Evolutionary conservation across 2,797 vertebrate genomes (phyloP), one percentile per base, ranked within the genome.

Genomic region (Chromis chromis): DNA sequence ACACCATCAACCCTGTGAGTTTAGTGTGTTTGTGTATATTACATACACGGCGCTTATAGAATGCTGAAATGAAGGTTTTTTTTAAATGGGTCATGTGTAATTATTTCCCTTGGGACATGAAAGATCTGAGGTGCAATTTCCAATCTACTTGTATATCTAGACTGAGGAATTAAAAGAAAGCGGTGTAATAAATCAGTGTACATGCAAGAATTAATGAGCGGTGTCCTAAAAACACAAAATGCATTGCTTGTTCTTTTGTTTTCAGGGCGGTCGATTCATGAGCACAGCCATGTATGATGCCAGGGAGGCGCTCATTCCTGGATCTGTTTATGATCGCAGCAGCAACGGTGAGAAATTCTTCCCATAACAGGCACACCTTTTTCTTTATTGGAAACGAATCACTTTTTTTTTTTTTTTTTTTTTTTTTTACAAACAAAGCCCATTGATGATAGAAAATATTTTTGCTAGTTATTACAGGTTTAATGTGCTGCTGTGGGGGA

Each of bases 271-370:
- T 17, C 95, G 97, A 11, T 98, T 99, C 90, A 99, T 99, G 97
- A 99, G 96, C 16, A 99, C 97, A 8, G 97, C 97, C 76, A 99
- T 99, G 97, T 98, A 99, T 4, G 97, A 98, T 13, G 97, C 97
- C 3, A 94, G 97, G 0, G 97, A 98, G 87, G 97, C 97, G 8
- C 97, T 99, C 63, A 99, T 98, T 76, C 97, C 97, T 0, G 97
- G 97, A 10, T 98, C 97, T 0, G 97, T 96, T 39, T 99, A 99
- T 4, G 97, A 98, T 81, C 93, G 97, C 78, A 98, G 96, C 93
- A 97, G 94, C 86, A 96, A 97, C 67, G 96, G 98, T 98, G 42
- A 36, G 50, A 42, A 10, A 3, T 54, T 4, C 50, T 19, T 42
- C 62, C 27, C n/a, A 54, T 22, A 65, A 33, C 62, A 53, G 12